Base-by-base conservation (phyloP, 2,888 invertebrate species). In the Drosophila anceps region DNA sequence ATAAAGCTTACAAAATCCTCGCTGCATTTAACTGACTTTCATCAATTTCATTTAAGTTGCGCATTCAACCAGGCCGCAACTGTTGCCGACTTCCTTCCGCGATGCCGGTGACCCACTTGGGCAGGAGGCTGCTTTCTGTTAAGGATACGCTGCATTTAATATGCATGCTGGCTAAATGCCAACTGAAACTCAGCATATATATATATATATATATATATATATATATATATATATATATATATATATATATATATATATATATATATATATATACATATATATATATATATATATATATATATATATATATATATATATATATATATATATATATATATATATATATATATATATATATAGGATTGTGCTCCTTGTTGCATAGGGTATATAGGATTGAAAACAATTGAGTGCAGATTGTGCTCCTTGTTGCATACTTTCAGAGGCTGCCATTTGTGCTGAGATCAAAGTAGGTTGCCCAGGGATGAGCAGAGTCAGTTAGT, bases 361-460 rank as follows among this genome's bases (percentile, higher is more conserved):
- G 65, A 72, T 67, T 67, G 48, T 51, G 55, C 69, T 71, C 78
- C 73, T 84, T 84, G 80, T 84, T 87, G 84, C 87, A 81, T 82
- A 72, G n/a, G n/a, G n/a, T n/a, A n/a, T 35, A 44, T 37, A 68
- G 53, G 50, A 55, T 33, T 62, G 15, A 31, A 82, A 74, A 86
- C 84, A 84, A 76, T 86, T 78, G 74, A 87, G 69, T 73, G 87
- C 82, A 80, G 65, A 72, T 67, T 67, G 48, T 51, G 55, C 69
- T 71, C 78, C 73, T 84, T 84, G 80, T 84, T 87, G 84, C 87
- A 81, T 82, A 72, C 82, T 81, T 73, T 53, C 76, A 76, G 81
- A 73, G 73, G 69, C 55, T 48, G 72, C 48, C 59, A 55, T 35
- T 61, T 41, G 53, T 31, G 62, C n/a, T 54, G 71, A 48, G 60